A percentile compares a stretch with the other conserved stretches of the same genome.
Evolutionary conservation across 2,113 vertebrate species (phyloP).

Genomic region (Callaeas wilsoni): DNA sequence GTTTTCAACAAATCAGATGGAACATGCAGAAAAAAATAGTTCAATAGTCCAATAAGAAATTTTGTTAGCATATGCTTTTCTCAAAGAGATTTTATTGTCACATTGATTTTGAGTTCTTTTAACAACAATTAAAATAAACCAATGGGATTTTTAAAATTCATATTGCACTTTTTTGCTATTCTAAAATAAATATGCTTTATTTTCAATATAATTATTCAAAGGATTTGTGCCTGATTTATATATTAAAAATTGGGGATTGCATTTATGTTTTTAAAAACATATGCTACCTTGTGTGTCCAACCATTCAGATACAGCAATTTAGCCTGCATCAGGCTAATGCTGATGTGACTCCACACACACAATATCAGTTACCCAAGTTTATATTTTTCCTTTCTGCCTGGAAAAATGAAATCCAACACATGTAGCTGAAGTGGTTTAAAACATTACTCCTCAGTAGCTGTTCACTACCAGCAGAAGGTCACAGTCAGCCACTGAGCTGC

Average conservation of each 20-base stretch:
- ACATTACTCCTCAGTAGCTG: neutral
- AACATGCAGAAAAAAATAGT: neutral
- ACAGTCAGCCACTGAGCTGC: neutral
- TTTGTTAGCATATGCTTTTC: neutral
- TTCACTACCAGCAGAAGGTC: neutral
- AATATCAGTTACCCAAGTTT: neutral
- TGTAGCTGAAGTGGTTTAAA: neutral
- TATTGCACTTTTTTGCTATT: neutral
- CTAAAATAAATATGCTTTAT: neutral
- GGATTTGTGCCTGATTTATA: neutral
- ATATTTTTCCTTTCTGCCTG: neutral
- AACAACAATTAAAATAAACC: neutral
- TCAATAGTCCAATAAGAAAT: neutral
- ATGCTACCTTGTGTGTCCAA: neutral
- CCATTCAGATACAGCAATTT: neutral
- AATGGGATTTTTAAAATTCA: neutral
- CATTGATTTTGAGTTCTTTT: neutral
- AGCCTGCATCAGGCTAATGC: neutral
- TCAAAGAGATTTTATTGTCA: neutral
- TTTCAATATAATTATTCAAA: neutral
- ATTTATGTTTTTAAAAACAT: neutral
- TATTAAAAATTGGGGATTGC: neutral
- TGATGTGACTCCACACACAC: neutral
- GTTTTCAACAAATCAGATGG: neutral
- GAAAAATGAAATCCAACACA: neutral